These are phyloP conservation scores for Gorsachius goisagi DNA, from an alignment of 2,113 vertebrate species.

Conservation along the genomic window DNA sequence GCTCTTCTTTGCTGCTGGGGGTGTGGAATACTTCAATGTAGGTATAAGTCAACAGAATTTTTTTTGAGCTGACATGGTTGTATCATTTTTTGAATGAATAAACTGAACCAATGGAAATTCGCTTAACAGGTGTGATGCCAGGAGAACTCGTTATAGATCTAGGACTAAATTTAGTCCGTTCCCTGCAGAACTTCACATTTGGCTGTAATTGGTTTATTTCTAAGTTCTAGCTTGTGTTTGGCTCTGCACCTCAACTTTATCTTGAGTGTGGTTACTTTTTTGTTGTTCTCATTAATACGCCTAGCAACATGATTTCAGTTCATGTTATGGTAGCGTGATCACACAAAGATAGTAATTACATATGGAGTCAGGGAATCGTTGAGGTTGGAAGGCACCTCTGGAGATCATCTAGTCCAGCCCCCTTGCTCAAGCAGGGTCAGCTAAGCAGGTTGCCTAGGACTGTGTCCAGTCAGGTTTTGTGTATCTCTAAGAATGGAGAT, in stretches of 20 bases:
- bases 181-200: not conserved
- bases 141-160: not conserved
- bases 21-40: not conserved
- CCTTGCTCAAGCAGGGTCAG: not conserved
- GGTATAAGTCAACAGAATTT: not conserved
- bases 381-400: not conserved
- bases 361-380: not conserved
- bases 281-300: not conserved
- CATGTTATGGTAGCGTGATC: accelerated
- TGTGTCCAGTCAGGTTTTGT: not conserved
- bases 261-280: not conserved
- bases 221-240: not conserved
- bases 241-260: not conserved
- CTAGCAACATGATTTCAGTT: not conserved
- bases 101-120: not conserved
- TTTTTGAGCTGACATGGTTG: not conserved
- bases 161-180: not conserved
- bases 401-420: not conserved
- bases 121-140: not conserved
- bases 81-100: not conserved
- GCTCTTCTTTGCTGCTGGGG: not conserved
- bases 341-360: not conserved
- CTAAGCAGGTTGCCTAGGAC: not conserved
- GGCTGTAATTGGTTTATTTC: not conserved
- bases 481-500: not conserved